Percentiles rank a stretch among this genome's conserved stretches.
Conservation (phyloP, 2,888 invertebrate species). For the Eilema griseolum region DNA sequence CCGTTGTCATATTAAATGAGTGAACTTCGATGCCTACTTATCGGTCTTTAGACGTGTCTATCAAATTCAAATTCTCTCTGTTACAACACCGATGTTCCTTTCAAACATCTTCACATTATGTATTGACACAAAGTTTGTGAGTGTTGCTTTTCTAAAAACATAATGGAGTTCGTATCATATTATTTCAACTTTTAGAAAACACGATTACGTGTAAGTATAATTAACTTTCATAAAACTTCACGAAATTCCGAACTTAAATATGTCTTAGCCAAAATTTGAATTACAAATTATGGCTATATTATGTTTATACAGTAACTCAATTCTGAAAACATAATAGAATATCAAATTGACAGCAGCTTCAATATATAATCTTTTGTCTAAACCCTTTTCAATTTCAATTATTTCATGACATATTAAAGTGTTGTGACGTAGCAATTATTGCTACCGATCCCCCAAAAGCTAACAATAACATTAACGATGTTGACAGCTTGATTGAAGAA, state of each 20-base stretch:
- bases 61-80: constrained; percentile 39
- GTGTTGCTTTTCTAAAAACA: not conserved
- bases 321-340: not conserved
- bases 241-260: not conserved
- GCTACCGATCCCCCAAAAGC: not conserved
- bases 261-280: not conserved
- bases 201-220: not conserved
- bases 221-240: not conserved
- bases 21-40: constrained; percentile 47
- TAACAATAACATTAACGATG: not conserved
- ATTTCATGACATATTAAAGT: not conserved
- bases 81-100: constrained; percentile 24
- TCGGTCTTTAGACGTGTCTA: constrained; percentile 37
- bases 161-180: constrained; percentile 13
- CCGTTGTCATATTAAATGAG: constrained; percentile 28
- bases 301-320: not conserved
- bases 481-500: not conserved
- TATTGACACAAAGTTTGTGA: constrained; percentile 18
- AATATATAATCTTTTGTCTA: not conserved
- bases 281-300: not conserved
- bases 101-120: constrained; percentile 22
- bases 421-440: not conserved
- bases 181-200: not conserved
- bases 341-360: not conserved
- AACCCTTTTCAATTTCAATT: not conserved